Conservation (phyloP, 2,888 invertebrate species). For the Sarcophaga rosellei region DNA sequence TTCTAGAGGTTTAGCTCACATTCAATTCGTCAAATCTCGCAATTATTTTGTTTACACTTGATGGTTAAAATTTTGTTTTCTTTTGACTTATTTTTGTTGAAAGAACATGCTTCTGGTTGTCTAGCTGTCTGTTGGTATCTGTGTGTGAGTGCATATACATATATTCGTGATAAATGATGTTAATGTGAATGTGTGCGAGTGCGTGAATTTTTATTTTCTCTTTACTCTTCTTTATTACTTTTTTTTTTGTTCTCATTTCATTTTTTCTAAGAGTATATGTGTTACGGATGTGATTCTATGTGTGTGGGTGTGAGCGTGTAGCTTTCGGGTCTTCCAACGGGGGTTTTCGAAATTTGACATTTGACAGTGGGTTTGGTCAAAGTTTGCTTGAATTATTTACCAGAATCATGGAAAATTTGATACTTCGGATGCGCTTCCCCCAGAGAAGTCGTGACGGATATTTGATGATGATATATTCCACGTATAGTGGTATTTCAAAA, state of each 20-base stretch:
- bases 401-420: too few species aligned
- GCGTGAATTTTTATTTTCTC: slow-evolving; percentile 52
- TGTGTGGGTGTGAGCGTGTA: too few species aligned
- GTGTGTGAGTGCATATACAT: not conserved
- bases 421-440: too few species aligned
- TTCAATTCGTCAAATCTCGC: not conserved
- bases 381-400: too few species aligned
- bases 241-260: not conserved
- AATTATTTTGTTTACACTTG: not conserved
- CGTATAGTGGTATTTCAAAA: too few species aligned
- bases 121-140: slow-evolving; percentile 10
- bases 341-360: too few species aligned
- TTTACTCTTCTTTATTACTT: not conserved
- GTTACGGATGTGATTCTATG: not conserved
- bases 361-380: too few species aligned
- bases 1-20: too few species aligned
- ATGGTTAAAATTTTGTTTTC: slow-evolving; percentile 15
- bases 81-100: slow-evolving; percentile 19
- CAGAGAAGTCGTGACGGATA: too few species aligned
- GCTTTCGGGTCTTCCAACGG: too few species aligned
- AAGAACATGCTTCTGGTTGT: slow-evolving; percentile 50
- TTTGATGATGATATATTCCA: too few species aligned
- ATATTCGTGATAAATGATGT: slow-evolving; percentile 39
- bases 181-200: not conserved
- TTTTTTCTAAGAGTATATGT: not conserved